These are phyloP conservation scores for Myotis davidii DNA, from an alignment of 2,113 vertebrate genomes.

Conservation along the genomic window DNA sequence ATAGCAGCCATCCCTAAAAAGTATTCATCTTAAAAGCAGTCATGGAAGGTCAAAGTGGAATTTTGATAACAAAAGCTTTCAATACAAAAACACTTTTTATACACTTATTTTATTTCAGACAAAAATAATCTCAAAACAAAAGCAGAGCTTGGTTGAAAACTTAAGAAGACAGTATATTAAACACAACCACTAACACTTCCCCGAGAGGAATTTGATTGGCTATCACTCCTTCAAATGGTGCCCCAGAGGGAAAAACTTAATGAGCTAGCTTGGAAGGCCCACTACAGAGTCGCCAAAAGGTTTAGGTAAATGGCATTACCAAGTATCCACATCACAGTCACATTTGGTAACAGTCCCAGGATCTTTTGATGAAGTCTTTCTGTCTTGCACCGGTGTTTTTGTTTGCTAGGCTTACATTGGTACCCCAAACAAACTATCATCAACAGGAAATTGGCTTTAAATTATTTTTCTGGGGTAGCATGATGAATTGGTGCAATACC, in stretches of 20 bases:
- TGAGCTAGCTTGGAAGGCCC: not conserved
- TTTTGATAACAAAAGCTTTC: conserved; percentile 59
- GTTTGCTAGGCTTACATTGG: not conserved
- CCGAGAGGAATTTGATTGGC: conserved; percentile 2
- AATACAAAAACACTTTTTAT: conserved; percentile 50
- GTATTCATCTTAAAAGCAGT: conserved; percentile 40
- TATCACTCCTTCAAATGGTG: conserved; percentile 43
- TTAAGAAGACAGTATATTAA: conserved; percentile 53
- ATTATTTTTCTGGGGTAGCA: conserved; percentile 3
- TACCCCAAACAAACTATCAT: not conserved
- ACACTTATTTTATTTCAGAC: conserved; percentile 65
- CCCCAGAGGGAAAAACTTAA: not conserved
- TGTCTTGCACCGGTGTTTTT: not conserved
- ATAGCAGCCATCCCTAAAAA: conserved; percentile 62
- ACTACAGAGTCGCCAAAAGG: not conserved
- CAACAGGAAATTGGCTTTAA: not conserved
- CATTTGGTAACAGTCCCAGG: not conserved
- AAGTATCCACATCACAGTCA: not conserved
- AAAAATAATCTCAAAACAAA: conserved; percentile 64
- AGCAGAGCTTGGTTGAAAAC: conserved; percentile 53
- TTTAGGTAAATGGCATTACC: not conserved
- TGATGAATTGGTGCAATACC: not conserved
- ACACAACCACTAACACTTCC: not conserved
- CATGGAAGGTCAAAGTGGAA: conserved; percentile 19
- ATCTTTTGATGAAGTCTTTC: not conserved